Percentiles rank a stretch among this genome's conserved stretches.
phyloP scores from a whole-genome alignment of 2,888 invertebrate genomes.

The Lysandra bellargus region DNA sequence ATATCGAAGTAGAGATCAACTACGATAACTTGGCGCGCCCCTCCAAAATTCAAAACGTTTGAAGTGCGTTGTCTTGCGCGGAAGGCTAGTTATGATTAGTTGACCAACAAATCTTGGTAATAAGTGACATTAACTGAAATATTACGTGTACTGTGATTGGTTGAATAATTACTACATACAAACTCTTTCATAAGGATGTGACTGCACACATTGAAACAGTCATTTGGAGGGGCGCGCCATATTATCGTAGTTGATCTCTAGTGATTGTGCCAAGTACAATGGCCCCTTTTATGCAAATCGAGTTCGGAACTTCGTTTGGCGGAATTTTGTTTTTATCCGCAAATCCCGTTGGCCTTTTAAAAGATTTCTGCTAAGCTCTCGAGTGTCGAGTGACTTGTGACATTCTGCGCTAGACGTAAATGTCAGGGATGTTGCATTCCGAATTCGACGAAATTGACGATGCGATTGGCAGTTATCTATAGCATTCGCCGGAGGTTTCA shows the following conservation, averaged over 20 bases:
- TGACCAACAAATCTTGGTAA: no score
- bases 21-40: no score
- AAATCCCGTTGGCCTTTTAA: slow-evolving; percentile 34
- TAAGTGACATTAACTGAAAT: no score
- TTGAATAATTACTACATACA: no score
- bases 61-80: no score
- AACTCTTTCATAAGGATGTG: no score
- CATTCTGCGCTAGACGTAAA: slow-evolving; percentile 38
- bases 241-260: neutral
- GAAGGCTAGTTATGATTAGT: no score
- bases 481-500: neutral
- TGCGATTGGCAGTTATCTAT: neutral
- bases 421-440: neutral
- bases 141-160: no score
- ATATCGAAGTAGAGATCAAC: no score
- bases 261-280: slow-evolving; percentile 31
- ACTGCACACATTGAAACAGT: no score
- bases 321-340: slow-evolving; percentile 38
- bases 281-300: slow-evolving; percentile 42
- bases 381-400: slow-evolving; percentile 21
- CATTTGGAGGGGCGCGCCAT: no score
- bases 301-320: slow-evolving; percentile 41
- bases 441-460: neutral
- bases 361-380: slow-evolving; percentile 32
- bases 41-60: no score